phyloP scores from a whole-genome alignment of 2,888 invertebrate genomes.

The Dyspetes luteomarginatus region DNA sequence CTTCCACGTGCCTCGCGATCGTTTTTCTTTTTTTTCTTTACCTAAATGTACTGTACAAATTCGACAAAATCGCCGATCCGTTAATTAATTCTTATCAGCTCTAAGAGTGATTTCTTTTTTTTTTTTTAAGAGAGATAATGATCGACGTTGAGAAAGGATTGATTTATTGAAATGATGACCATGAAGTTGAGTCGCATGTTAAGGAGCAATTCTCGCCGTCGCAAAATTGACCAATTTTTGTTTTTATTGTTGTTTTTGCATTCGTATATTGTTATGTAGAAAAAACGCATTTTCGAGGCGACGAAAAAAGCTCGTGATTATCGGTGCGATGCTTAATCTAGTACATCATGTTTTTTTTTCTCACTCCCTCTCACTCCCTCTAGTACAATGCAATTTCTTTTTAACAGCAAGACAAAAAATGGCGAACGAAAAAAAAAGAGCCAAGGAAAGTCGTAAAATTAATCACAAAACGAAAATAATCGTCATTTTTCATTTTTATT shows the following conservation, averaged over 20 bases:
- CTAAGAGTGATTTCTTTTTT: conserved; percentile 44
- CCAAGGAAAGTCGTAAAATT: conserved; percentile 5
- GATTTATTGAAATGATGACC: conserved; percentile 22
- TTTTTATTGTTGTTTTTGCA: conserved; percentile 23
- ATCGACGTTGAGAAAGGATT: conserved; percentile 35
- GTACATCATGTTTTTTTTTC: conserved; percentile 65
- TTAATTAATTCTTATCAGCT: conserved; percentile 50
- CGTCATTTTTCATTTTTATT: neutral
- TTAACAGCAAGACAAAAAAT: conserved; percentile 1
- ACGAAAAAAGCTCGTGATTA: conserved; percentile 53
- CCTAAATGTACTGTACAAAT: conserved; percentile 74
- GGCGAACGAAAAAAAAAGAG: conserved; percentile 1
- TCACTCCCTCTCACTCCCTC: conserved; percentile 5
- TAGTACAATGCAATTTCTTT: neutral
- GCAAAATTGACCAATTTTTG: conserved; percentile 12
- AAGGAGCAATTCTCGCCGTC: conserved; percentile 18
- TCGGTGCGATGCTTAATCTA: conserved; percentile 49
- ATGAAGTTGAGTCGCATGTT: conserved; percentile 24
- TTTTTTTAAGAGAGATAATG: conserved; percentile 35
- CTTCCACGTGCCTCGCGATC: conserved; percentile 10
- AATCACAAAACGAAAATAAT: conserved; percentile 4
- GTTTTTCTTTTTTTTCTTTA: conserved; percentile 50
- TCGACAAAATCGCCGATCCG: conserved; percentile 67
- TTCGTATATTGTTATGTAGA: conserved; percentile 15
- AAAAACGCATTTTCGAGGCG: conserved; percentile 33